Evolutionary conservation across 2,113 vertebrate species (phyloP).

Genomic region (Nestor notabilis): DNA sequence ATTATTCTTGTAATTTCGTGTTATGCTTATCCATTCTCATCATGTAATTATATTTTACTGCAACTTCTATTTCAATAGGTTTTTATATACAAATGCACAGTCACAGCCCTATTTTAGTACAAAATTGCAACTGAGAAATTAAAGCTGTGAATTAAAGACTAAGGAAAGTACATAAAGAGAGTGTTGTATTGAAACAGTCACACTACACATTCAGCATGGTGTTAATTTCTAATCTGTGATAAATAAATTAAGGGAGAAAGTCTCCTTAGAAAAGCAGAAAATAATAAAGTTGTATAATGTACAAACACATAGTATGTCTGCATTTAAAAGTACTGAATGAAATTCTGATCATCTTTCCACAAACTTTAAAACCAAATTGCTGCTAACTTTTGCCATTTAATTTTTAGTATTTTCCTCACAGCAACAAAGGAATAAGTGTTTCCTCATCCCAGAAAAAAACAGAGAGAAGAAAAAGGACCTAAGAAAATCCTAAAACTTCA

Average conservation of each 20-base stretch:
- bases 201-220: background rate
- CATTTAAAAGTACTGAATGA: background rate
- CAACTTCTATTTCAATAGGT: background rate
- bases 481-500: background rate
- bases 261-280: background rate
- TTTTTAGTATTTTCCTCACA: background rate
- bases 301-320: background rate
- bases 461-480: background rate
- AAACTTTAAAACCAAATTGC: background rate
- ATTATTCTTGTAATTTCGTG: background rate
- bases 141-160: background rate
- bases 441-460: background rate
- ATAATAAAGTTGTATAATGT: background rate
- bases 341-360: background rate
- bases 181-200: background rate
- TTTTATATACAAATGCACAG: background rate
- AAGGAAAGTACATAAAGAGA: background rate
- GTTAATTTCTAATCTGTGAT: background rate
- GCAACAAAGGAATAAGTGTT: background rate
- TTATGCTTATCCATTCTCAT: background rate
- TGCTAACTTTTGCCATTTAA: background rate
- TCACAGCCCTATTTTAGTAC: background rate
- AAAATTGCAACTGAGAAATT: background rate
- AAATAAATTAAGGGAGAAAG: background rate
- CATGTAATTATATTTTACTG: background rate